Evolutionary conservation across 2,888 invertebrate genomes (phyloP).

Genomic region (Mongoloraphidia duomilia): DNA sequence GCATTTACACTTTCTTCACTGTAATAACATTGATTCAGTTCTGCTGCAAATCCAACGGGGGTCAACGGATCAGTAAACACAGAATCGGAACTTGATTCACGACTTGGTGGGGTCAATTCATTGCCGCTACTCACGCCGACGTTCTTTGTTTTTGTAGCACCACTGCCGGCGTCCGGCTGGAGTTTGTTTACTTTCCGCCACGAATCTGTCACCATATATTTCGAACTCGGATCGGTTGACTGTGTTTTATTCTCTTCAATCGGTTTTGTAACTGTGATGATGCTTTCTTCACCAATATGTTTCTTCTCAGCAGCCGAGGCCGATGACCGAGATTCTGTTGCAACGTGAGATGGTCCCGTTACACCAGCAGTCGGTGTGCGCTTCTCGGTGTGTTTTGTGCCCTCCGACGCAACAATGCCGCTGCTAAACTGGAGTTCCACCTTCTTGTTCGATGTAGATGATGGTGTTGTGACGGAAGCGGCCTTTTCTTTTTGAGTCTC

Average conservation of each 20-base stretch:
- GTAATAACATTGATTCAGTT: slow-evolving; percentile 46
- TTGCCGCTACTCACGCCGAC: slow-evolving; percentile 13
- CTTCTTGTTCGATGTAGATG: slow-evolving; percentile 16
- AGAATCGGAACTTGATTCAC: slow-evolving; percentile 52
- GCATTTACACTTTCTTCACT: slow-evolving; percentile 39
- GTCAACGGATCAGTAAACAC: slow-evolving; percentile 61
- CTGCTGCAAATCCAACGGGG: slow-evolving; percentile 39
- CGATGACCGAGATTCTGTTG: slow-evolving; percentile 7
- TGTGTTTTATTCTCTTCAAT: background rate
- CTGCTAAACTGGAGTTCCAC: slow-evolving; percentile 23
- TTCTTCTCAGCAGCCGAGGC: slow-evolving; percentile 12
- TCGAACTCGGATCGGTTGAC: slow-evolving; percentile 5
- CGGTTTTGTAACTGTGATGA: slow-evolving; percentile 6
- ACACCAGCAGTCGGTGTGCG: slow-evolving; percentile 12
- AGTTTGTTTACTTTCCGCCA: slow-evolving; percentile 21
- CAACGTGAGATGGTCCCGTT: slow-evolving; percentile 10
- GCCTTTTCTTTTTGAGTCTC: slow-evolving; percentile 14
- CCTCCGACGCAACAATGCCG: slow-evolving; percentile 14
- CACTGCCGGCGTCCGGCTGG: slow-evolving; percentile 5
- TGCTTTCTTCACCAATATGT: slow-evolving; percentile 6
- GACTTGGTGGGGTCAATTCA: slow-evolving; percentile 31
- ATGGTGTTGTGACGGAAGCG: too few relatives aligned
- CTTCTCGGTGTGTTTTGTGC: background rate
- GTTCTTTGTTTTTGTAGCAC: slow-evolving; percentile 3
- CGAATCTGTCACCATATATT: slow-evolving; percentile 21